Conservation (phyloP, 1,140 invertebrate species). For the Eubasilissa regina region DNA sequence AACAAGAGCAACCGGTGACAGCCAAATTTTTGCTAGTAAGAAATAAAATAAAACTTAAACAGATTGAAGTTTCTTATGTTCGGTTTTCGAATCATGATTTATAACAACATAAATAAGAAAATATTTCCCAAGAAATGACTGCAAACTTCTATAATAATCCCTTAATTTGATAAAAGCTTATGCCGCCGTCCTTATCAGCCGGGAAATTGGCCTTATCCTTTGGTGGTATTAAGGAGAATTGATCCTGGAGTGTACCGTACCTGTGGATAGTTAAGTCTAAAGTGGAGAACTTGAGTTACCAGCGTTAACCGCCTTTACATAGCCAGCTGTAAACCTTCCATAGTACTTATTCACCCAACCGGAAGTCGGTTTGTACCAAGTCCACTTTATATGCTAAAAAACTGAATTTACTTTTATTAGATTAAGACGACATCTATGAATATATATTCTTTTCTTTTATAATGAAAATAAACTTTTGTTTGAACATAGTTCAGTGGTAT, state of each 20-base stretch:
- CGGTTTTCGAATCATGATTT: no score
- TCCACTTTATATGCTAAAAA: background rate
- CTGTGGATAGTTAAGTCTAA: slow-evolving; percentile 8
- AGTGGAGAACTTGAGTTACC: slow-evolving; percentile 30
- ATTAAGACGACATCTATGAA: no score
- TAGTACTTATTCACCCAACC: background rate
- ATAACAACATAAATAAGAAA: no score
- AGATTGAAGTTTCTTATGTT: no score
- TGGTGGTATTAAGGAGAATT: slow-evolving; percentile 27
- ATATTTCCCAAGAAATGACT: background rate
- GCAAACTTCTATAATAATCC: slow-evolving; percentile 33
- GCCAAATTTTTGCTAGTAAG: no score
- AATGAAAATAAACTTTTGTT: no score
- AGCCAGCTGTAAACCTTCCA: slow-evolving; percentile 17
- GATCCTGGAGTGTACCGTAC: background rate
- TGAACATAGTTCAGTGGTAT: no score
- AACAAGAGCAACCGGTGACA: no score
- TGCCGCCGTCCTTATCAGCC: background rate
- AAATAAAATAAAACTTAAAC: no score
- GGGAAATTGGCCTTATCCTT: slow-evolving; percentile 27
- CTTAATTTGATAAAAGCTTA: slow-evolving; percentile 27
- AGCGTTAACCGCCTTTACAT: slow-evolving; percentile 24
- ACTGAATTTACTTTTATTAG: no score
- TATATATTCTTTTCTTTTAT: no score
- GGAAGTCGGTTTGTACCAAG: background rate